Evolutionary conservation across 2,113 vertebrate genomes (phyloP), one percentile per base, ranked within the genome.

Genomic region (Phylloscopus whistleri): DNA sequence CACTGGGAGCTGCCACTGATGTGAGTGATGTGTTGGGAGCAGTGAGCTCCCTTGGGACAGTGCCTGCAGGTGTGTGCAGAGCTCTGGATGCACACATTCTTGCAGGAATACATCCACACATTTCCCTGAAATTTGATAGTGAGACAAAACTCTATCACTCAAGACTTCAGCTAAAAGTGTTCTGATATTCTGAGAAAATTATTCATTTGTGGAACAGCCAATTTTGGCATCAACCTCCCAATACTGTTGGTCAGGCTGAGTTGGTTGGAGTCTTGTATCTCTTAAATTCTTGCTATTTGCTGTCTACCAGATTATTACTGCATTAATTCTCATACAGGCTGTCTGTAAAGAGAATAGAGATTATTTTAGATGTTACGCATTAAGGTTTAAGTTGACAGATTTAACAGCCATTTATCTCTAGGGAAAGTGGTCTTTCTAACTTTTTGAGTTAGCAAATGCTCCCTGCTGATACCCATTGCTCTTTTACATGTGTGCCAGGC

Each of bases 391-490:
- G 82, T 91, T 91, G 94, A 94, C 90, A 96, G 87, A 87, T 95
- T 80, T 94, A 94, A 76, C 86, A 95, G 90, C 95, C 94, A 74
- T 95, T 96, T 96, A 89, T 96, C 96, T 93, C 93, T 33, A 70
- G 87, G 91, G 69, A 87, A 91, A 95, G 70, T 89, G 73, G 59
- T 92, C 90, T 92, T 95, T 83, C 91, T 87, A 89, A 95, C 86
- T 94, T 97, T 90, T 87, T 62, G 92, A 91, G 73, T 83, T 96
- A 95, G 94, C 74, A 90, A 96, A 91, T 89, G 90, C 70, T 96
- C 89, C 96, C 95, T 89, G 92, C 96, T 96, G 94, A 56, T 94
- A 96, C 69, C 86, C 81, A 77, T 87, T 97, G 95, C 90, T 93
- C 60, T 96, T 75, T 69, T 93, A 95, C 92, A 95, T 90, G 81